These are phyloP conservation scores for Balanococcus diminutus DNA, from an alignment of 2,888 invertebrate species.

Conservation along the genomic window DNA sequence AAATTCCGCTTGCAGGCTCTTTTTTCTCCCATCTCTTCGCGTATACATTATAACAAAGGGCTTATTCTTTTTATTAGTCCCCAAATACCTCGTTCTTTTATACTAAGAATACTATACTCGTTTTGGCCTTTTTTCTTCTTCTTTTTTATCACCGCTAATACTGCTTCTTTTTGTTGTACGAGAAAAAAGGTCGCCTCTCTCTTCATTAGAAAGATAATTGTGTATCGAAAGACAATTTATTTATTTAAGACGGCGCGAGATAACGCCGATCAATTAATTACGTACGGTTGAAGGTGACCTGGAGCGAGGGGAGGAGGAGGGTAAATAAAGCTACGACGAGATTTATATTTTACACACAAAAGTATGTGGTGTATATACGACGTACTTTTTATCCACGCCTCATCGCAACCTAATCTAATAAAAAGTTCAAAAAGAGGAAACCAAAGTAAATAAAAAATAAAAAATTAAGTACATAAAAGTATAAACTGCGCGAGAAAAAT, in stretches of 20 bases:
- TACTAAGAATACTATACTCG: neutral
- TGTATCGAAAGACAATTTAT: constrained; percentile 40
- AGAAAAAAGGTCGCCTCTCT: constrained; percentile 11
- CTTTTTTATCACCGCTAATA: no score
- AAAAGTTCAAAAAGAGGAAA: neutral
- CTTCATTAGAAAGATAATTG: constrained; percentile 32
- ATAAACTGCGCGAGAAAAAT: no score
- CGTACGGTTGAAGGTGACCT: neutral
- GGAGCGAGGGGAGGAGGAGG: neutral
- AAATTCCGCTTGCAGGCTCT: neutral
- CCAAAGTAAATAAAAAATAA: neutral
- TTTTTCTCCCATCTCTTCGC: neutral
- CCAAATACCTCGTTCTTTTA: constrained; percentile 8
- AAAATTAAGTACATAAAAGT: no score
- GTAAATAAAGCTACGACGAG: neutral
- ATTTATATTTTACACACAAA: neutral
- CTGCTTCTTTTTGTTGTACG: no score
- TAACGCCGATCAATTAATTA: constrained; percentile 36
- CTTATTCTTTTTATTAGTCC: constrained; percentile 40
- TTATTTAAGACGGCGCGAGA: constrained; percentile 24
- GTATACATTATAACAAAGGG: neutral
- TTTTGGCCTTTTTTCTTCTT: neutral
- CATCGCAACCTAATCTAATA: neutral
- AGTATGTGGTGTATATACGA: neutral
- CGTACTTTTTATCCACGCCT: neutral